Evolutionary conservation across 2,113 vertebrate genomes (phyloP).

Genomic region (Poeciliopsis turrubarensis): DNA sequence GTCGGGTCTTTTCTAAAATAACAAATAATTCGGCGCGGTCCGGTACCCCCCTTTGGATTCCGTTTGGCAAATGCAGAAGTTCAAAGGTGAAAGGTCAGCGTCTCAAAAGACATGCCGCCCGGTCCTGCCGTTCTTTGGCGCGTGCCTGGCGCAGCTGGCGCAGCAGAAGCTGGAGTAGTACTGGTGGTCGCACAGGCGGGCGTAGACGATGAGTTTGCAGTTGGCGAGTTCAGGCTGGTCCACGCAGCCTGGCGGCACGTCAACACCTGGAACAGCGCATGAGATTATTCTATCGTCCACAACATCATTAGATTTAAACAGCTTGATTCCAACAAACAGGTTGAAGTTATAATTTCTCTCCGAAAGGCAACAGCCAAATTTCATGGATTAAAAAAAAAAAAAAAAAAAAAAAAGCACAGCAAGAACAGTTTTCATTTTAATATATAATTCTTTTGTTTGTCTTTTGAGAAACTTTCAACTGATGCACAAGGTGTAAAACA

Average conservation of each 20-base stretch:
- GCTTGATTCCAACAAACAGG: not conserved
- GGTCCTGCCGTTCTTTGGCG: conserved; percentile 29
- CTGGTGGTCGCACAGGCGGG: conserved; percentile 87
- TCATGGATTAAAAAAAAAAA: too few relatives aligned
- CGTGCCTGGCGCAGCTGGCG: conserved; percentile 85
- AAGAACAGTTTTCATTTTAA: not conserved
- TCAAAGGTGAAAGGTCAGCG: conserved; percentile 6
- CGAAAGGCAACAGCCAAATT: too few relatives aligned
- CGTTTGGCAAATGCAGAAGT: conserved; percentile 38
- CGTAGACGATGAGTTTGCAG: conserved; percentile 90
- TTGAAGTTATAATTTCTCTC: too few relatives aligned
- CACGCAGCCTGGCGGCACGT: conserved; percentile 78
- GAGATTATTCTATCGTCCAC: not conserved
- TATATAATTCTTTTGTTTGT: not conserved
- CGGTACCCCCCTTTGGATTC: conserved; percentile 8
- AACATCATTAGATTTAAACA: not conserved
- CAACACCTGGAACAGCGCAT: conserved; percentile 4
- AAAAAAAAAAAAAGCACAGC: too few relatives aligned
- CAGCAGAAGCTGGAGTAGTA: conserved; percentile 98
- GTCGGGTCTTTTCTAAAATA: not conserved
- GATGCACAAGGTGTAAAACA: not conserved
- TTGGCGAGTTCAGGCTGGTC: conserved; percentile 94
- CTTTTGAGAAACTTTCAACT: rapidly evolving
- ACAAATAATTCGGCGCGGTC: not conserved
- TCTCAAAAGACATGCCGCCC: conserved; percentile 22